A percentile compares a stretch with the other conserved stretches of the same genome.
Conservation (phyloP, 2,888 invertebrate genomes). For the Pristionchus maxplancki region DNA sequence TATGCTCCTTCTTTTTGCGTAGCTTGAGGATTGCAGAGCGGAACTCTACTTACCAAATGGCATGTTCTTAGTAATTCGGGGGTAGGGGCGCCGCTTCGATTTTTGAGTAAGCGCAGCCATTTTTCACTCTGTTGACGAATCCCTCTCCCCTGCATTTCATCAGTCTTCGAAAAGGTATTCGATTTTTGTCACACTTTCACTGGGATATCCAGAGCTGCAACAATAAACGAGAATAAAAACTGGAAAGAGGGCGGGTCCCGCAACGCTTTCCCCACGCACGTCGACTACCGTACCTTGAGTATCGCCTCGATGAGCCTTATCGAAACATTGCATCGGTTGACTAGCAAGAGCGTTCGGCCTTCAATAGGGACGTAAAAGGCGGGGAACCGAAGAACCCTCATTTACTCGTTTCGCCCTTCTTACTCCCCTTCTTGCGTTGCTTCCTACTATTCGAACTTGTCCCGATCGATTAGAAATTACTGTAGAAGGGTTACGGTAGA, state of each 20-base stretch:
- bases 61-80: not conserved
- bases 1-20: not conserved
- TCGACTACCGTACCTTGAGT: not conserved
- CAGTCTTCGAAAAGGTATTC: not conserved
- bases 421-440: not conserved
- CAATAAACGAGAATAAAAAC: not conserved
- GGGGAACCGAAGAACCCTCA: slow-evolving; percentile 33
- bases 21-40: not conserved
- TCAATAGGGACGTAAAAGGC: not conserved
- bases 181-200: too few species aligned
- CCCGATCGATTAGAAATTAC: not conserved
- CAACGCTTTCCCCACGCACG: not conserved
- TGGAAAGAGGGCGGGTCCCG: not conserved
- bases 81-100: not conserved
- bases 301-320: not conserved
- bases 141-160: not conserved
- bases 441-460: not conserved
- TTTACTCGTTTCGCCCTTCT: slow-evolving; percentile 25
- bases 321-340: slow-evolving; percentile 14
- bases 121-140: not conserved
- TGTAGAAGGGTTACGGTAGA: not conserved
- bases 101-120: not conserved
- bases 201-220: too few species aligned
- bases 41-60: not conserved
- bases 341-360: not conserved